These are phyloP conservation scores for Diloba caeruleocephala DNA, from an alignment of 2,888 invertebrate genomes.

Conservation along the genomic window DNA sequence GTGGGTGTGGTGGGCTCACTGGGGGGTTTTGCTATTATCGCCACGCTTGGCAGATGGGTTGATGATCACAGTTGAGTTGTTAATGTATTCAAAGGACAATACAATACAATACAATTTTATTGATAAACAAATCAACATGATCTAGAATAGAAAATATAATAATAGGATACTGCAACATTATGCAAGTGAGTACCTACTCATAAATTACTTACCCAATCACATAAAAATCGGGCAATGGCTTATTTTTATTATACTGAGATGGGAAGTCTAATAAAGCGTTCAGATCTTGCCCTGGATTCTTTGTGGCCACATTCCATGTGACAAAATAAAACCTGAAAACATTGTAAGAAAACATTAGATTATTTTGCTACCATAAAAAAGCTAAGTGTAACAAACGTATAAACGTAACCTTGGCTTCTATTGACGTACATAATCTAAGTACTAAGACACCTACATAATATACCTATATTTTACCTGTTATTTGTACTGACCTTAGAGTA, in stretches of 20 bases:
- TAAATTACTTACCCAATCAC: conserved; percentile 91
- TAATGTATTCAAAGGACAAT: too few species aligned
- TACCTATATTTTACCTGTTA: neutral
- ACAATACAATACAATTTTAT: too few species aligned
- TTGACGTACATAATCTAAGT: conserved; percentile 46
- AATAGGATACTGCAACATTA: conserved; percentile 39
- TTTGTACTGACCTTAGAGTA: conserved; percentile 66
- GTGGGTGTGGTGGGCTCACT: too few species aligned
- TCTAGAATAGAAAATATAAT: too few species aligned
- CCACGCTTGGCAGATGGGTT: too few species aligned
- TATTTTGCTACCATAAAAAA: conserved; percentile 21
- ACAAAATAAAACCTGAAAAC: conserved; percentile 92
- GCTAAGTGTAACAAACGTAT: conserved; percentile 23
- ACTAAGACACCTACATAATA: conserved; percentile 15
- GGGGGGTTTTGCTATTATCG: too few species aligned
- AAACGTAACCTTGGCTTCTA: conserved; percentile 68
- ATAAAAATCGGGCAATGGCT: conserved; percentile 94
- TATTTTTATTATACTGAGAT: conserved; percentile 89
- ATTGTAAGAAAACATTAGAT: conserved; percentile 7
- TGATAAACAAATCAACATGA: too few species aligned
- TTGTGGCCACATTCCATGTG: conserved; percentile 97
- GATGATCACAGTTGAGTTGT: too few species aligned
- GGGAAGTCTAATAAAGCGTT: conserved; percentile 92
- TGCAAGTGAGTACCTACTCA: conserved; percentile 41
- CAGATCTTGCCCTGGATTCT: conserved; percentile 92